These are phyloP conservation scores for Morphnarchus princeps DNA, from an alignment of 2,113 vertebrate species.

Conservation along the genomic window DNA sequence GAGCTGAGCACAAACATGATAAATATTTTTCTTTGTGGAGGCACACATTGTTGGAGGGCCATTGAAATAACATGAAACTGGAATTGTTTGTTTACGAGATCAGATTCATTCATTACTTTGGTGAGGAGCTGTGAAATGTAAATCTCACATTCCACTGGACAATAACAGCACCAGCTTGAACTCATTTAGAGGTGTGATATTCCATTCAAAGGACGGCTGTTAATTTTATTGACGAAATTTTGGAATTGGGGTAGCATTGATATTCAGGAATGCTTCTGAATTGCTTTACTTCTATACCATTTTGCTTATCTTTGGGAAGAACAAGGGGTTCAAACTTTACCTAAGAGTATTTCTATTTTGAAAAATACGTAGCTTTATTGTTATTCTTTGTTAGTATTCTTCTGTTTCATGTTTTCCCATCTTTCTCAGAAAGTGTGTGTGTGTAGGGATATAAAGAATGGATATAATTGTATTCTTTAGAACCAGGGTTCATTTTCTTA, in stretches of 20 bases:
- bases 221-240: constrained; percentile 78
- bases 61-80: constrained; percentile 65
- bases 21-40: constrained; percentile 75
- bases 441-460: background rate
- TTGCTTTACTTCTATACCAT: background rate
- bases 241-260: constrained; percentile 41
- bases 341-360: background rate
- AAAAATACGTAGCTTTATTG: background rate
- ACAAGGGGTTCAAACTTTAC: background rate
- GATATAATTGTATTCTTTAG: background rate
- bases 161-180: constrained; percentile 69
- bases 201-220: constrained; percentile 68
- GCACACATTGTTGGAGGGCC: constrained; percentile 60
- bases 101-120: constrained; percentile 72
- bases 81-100: constrained; percentile 73
- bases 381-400: background rate
- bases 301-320: background rate
- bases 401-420: background rate
- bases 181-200: constrained; percentile 76
- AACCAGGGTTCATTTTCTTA: background rate
- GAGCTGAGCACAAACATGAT: constrained; percentile 65
- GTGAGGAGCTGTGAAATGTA: constrained; percentile 78
- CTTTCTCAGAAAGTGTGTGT: background rate
- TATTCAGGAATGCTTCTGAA: constrained; percentile 56
- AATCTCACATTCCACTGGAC: constrained; percentile 74